Evolutionary conservation across 2,888 invertebrate species (phyloP).

Genomic region (Tiliacea aurago): DNA sequence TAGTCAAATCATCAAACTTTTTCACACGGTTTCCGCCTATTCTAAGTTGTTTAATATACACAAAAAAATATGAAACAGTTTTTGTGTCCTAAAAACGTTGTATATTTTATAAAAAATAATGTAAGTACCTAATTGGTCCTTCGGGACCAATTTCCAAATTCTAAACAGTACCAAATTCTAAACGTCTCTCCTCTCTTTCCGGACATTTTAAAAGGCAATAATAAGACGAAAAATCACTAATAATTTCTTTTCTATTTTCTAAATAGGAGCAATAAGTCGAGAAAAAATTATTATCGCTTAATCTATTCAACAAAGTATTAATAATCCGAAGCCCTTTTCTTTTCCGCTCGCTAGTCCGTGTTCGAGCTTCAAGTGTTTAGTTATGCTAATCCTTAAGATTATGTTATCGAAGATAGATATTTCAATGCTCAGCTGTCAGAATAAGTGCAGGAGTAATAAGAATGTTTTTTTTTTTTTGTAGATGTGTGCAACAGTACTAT

Average conservation of each 20-base stretch:
- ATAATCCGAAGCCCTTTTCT: neutral
- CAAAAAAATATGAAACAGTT: neutral
- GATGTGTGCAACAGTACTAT: no score
- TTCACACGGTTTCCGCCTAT: neutral
- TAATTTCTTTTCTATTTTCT: neutral
- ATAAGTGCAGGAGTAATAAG: neutral
- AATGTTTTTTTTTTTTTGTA: neutral
- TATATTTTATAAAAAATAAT: neutral
- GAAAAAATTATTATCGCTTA: neutral
- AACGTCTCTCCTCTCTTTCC: neutral
- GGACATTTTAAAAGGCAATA: neutral
- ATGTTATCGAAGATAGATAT: neutral
- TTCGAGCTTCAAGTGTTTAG: neutral
- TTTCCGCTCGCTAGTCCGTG: neutral
- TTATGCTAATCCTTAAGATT: neutral
- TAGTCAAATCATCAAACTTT: neutral
- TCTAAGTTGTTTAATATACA: neutral
- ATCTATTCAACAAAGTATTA: neutral
- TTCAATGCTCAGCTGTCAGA: neutral
- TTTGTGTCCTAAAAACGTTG: neutral
- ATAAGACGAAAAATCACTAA: neutral
- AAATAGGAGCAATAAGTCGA: neutral
- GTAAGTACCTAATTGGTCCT: neutral
- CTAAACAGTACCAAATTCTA: no score
- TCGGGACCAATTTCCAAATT: no score